Conservation (phyloP, 2,797 vertebrate genomes). For the Smutsia temminckii region DNA sequence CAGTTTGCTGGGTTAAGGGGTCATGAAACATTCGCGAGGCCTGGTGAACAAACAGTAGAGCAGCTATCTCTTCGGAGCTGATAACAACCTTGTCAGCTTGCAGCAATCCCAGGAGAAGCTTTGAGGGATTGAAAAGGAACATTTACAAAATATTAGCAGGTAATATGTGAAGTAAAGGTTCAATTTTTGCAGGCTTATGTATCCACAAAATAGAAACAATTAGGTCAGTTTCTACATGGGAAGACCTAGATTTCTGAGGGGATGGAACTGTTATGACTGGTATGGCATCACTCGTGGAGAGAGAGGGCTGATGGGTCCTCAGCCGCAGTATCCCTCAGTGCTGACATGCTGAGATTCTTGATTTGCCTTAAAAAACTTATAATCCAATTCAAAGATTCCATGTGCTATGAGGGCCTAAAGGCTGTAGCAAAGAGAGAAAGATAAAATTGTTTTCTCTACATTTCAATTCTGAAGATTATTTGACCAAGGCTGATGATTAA, state of each 20-base stretch:
- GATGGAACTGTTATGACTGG: not conserved
- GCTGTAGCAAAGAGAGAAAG: not conserved
- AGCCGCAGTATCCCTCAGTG: not conserved
- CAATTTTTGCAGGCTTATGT: not conserved
- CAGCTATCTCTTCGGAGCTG: slow-evolving; percentile 75
- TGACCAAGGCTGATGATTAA: not conserved
- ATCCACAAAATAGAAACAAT: not conserved
- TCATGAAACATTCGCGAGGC: slow-evolving; percentile 83
- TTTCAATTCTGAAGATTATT: slow-evolving; percentile 29
- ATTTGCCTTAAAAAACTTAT: not conserved
- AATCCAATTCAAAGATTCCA: not conserved
- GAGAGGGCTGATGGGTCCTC: not conserved
- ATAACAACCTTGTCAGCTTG: slow-evolving; percentile 78
- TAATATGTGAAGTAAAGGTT: not conserved
- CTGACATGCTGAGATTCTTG: not conserved
- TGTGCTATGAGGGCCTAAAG: not conserved
- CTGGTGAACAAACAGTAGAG: slow-evolving; percentile 80
- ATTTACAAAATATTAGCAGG: not conserved
- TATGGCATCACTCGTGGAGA: not conserved
- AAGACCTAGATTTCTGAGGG: not conserved
- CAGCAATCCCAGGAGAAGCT: slow-evolving; percentile 83
- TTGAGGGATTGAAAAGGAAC: not conserved
- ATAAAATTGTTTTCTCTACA: not conserved
- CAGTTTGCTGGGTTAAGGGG: slow-evolving; percentile 74
- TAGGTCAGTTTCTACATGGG: not conserved